Percentiles rank a stretch among this genome's conserved stretches.
Conservation (phyloP, 2,888 invertebrate genomes). For the Tetragonisca angustula region DNA sequence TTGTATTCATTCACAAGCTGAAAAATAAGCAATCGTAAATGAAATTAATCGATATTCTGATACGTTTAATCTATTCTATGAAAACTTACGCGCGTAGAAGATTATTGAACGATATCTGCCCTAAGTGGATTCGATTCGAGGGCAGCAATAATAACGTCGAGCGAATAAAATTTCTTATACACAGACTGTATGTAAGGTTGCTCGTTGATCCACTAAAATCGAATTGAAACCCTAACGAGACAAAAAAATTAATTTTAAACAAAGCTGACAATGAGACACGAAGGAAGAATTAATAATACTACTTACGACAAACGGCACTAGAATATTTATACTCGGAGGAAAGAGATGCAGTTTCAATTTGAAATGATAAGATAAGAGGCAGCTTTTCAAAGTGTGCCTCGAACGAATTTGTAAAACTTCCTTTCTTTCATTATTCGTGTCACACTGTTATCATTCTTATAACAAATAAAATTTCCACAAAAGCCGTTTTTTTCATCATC, state of each 20-base stretch:
- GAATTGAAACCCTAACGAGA: background rate
- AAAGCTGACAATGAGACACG: background rate
- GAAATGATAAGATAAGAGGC: constrained; percentile 37
- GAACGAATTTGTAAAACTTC: background rate
- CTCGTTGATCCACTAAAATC: constrained; percentile 10
- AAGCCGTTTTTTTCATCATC: background rate
- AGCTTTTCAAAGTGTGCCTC: background rate
- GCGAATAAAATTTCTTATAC: background rate
- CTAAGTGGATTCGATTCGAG: background rate
- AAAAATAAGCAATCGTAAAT: background rate
- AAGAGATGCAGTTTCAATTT: constrained; percentile 8
- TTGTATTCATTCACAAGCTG: too few relatives aligned
- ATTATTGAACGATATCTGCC: background rate
- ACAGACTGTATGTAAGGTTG: background rate
- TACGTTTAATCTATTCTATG: background rate
- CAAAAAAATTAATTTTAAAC: background rate
- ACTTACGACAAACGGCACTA: background rate
- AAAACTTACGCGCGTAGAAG: background rate
- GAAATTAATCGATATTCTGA: background rate
- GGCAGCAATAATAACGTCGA: background rate
- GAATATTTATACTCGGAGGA: constrained; percentile 32
- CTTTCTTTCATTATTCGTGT: background rate
- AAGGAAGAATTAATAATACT: background rate
- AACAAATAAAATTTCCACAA: background rate
- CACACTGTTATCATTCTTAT: background rate